phyloP scores from a whole-genome alignment of 35 echinoderm and acorn worm species.

The Acanthaster planci region DNA sequence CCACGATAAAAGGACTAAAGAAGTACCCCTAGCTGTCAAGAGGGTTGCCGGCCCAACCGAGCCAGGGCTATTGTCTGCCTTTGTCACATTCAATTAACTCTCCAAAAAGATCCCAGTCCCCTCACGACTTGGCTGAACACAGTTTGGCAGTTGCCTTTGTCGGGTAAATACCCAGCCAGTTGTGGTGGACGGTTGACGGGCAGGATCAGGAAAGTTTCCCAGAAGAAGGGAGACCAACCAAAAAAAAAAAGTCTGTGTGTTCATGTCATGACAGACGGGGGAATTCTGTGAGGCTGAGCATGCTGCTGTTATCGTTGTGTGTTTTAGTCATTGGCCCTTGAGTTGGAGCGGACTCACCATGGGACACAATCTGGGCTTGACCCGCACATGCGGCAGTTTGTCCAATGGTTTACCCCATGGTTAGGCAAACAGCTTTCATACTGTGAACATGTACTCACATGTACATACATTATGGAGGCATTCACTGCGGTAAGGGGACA shows the following conservation, averaged over 20 bases:
- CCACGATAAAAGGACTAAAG: too few species aligned
- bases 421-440: slow-evolving; percentile 11
- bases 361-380: neutral
- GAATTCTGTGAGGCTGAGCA: neutral
- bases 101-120: neutral
- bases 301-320: neutral
- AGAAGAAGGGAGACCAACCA: neutral
- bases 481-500: too few species aligned
- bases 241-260: too few species aligned
- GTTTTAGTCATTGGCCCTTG: slow-evolving; percentile 3
- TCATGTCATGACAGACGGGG: too few species aligned
- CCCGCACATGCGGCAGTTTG: neutral
- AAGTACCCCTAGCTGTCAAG: neutral
- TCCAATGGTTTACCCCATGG: neutral
- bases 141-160: neutral
- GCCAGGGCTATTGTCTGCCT: neutral
- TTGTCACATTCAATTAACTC: slow-evolving; percentile 32
- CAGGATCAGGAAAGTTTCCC: neutral
- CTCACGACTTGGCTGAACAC: slow-evolving; percentile 1
- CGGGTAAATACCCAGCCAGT: neutral
- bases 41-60: neutral
- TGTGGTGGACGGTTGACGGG: neutral
- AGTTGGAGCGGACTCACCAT: neutral
- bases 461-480: too few species aligned
- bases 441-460: too few species aligned